Base-by-base conservation (phyloP, 2,113 vertebrate genomes). In the Ivindomyrus marchei region DNA sequence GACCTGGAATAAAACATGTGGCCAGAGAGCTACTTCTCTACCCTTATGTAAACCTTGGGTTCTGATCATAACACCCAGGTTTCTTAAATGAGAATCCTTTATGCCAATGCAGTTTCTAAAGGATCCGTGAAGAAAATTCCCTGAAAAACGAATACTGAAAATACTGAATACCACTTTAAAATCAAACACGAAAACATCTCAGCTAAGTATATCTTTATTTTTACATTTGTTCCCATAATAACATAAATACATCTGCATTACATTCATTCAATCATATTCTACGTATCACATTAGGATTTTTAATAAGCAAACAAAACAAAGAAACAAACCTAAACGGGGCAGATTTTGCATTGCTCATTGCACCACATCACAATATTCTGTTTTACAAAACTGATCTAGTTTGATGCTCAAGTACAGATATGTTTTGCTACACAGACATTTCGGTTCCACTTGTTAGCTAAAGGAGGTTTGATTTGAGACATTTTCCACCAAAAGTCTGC, bases 141-240 rank as follows among this genome's bases (percentile, higher is more conserved):
- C 74, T 7, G 13, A 80, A 17, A 80, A 80, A 80, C 36, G 19
- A 36, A 42, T 17, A 74, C 13, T 77, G 11, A 42, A 80, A 80
- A 19, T 42, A 42, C 6, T 80, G 17, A 80, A 80, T 19, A 8
- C 13, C 74, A 19, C 36, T 80, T 17, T 6, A 21, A 80, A 83
- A 4, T 39, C 31, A n/a, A 49, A 31, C 50, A 52, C 47, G 36
- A 90, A 70, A 42, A 89, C 74, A 39, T 17, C 27, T 10, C 19
- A 84, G 83, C 45, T 85, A 89, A 70, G 93, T 94, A 95, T 91
- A 94, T 94, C 93, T 97, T 97, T 97, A 97, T 97, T 97, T 97
- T 96, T 94, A 95, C 95, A 94, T 94, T 93, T 94, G 92, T 93
- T 95, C 93, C 93, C 94, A 94, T 90, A 92, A 94, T 85, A 92